Evolutionary conservation across 2,797 vertebrate species (phyloP), one percentile per base, ranked within the genome.

Genomic region (Sebastes vulpes): DNA sequence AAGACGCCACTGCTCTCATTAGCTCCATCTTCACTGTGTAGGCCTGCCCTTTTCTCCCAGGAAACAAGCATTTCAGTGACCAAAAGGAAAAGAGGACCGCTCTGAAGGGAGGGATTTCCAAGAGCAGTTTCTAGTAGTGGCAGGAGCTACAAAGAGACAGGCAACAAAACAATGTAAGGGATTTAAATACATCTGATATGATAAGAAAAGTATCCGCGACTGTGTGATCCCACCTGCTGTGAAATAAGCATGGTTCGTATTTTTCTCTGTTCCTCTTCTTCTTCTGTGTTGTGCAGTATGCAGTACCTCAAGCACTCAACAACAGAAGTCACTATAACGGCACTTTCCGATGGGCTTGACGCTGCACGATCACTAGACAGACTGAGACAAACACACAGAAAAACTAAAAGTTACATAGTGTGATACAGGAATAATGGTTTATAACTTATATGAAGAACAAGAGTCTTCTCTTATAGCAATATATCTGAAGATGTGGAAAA

Each of bases 291-390:
- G 53, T 97, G 96, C 1, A 97, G 90, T 18, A 98, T 48, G 72
- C 96, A 95, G 90, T 96, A 99, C 50, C 96, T 96, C 75, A 99
- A 90, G 72, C 98, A 99, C 77, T 99, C 99, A 80, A 98, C 95
- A 56, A 97, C 94, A 2, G 97, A 96, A 18, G 94, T 93, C 85
- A 97, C 82, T 60, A 99, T 96, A 4, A 97, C 97, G 2, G 97
- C 97, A 72, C 94, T 96, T 83, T 99, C 98, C 1, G 97, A 97
- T 20, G 94, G 95, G 90, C 97, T 99, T 42, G 88, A 31, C 59
- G 85, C 52, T 1, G 97, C 97, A 75, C 96, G 96, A 72, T 99
- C 98, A 59, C 95, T 97, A n/a, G 95, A 97, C 16, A 99, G 70
- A 60, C 99, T 99, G 83, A 59, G 31, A 83, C 67, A 79, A 77